Evolutionary conservation across 2,113 vertebrate genomes (phyloP), one percentile per base, ranked within the genome.

Genomic region (Psilopogon haemacephalus): DNA sequence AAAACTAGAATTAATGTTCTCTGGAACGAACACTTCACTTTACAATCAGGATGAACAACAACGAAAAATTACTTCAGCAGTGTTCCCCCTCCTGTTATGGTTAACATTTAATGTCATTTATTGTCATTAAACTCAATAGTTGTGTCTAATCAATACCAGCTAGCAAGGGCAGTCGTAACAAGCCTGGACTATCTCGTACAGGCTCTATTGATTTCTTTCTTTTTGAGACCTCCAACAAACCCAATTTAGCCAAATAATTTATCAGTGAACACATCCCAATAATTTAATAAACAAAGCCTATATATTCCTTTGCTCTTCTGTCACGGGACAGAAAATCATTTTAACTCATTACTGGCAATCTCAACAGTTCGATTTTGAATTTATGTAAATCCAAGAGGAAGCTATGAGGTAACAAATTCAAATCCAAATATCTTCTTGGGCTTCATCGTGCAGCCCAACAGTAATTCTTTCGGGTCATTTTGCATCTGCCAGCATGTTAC

Each of bases 81-180:
- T 65, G 75, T 85, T 86, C 74, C 78, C 78, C 79, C 75, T 69
- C 76, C 30, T 87, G 62, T 65, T 93, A 95, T 56, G 28, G 85
- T 91, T 86, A 96, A 94, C 90, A 94, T 93, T 91, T 85, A 88
- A 95, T 95, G 77, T 89, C 94, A 95, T 86, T 95, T 96, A 96
- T 91, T 95, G 95, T 92, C 95, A 78, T 91, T 88, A 95, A 91
- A 86, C 65, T 78, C 65, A 90, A 89, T 96, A 93, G 95, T 91
- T 94, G 68, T 92, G 72, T 76, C 79, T 89, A 89, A 94, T 96
- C 94, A 88, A 96, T 97, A 95, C 46, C 35, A 84, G 70, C 79
- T 70, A 79, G 74, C 95, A 86, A 85, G 84, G 67, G 67, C 70
- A 86, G 93, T 69, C 46, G 8, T 65, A 92, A 86, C 68, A 92